Conservation (phyloP, 2,888 invertebrate genomes). For the Xestoiulus laeticollis region DNA sequence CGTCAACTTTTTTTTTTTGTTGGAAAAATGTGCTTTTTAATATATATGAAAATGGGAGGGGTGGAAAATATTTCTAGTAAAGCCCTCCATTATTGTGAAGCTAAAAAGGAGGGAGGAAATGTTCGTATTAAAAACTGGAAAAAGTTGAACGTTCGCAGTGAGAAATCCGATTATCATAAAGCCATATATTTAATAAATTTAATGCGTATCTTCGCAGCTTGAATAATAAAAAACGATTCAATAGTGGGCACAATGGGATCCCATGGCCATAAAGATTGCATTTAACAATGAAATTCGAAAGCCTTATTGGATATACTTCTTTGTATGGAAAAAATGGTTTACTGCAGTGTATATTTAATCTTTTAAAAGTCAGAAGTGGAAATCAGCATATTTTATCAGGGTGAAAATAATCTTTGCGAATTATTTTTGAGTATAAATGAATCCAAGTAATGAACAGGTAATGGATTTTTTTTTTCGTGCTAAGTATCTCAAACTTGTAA, state of each 20-base stretch:
- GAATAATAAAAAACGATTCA: slow-evolving; percentile 6
- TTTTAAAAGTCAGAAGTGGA: background rate
- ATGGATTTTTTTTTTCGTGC: background rate
- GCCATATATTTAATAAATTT: background rate
- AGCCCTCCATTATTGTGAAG: background rate
- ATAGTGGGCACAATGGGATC: background rate
- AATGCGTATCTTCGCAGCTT: slow-evolving; percentile 1
- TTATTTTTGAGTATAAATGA: background rate
- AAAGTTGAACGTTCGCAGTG: background rate
- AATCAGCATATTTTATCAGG: background rate
- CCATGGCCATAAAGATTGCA: background rate
- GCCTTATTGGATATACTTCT: background rate
- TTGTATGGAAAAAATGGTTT: background rate
- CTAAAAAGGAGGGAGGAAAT: background rate
- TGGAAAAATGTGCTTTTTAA: background rate
- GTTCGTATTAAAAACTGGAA: background rate
- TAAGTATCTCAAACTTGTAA: background rate
- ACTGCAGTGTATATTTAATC: background rate
- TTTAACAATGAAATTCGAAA: slow-evolving; percentile 11
- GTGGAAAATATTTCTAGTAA: background rate
- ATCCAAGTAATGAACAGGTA: background rate
- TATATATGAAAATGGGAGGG: background rate
- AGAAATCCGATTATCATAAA: slow-evolving; percentile 28
- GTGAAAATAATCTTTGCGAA: background rate
- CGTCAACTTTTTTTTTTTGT: background rate